Evolutionary conservation across 2,797 vertebrate genomes (phyloP), one percentile per base, ranked within the genome.

Genomic region (Bryconaethiops microstoma): DNA sequence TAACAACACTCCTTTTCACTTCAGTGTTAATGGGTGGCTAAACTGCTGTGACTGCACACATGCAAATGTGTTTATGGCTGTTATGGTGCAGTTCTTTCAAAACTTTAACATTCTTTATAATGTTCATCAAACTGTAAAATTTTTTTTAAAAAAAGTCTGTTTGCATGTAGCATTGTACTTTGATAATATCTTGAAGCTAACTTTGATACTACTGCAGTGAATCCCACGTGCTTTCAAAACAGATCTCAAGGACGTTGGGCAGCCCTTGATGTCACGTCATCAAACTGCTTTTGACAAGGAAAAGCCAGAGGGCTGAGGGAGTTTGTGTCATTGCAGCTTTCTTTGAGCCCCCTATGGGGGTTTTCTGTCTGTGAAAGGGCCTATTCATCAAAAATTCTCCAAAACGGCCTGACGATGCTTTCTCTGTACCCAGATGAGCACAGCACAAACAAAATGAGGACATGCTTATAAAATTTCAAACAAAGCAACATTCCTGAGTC

Each of bases 241-340:
- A 77, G 57, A 69, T 48, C 63, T 60, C 74, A 68, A 75, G 69
- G 80, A 81, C 77, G 48, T 25, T 40, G 25, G 17, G 23, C 21
- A 57, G 42, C 29, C 45, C 57, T 82, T 74, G 23, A 48, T 77
- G 76, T 81, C 29, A 74, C 72, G 16, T 80, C 76, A 72, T 78
- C 59, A 50, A 74, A 81, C 57, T 12, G 50, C 76, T 72, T 76
- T 62, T 63, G 78, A 70, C 77, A 76, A 17, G 50, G 55, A 68
- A 40, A 76, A 72, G 81, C 81, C 75, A 17, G 29, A 63, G 78
- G 79, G 76, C 64, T 79, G 62, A 54, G 64, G 72, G 63, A 59
- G 25, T 68, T 63, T 35, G n/a, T 23, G 74, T 35, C 70, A 60
- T 79, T 29, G 6, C 69, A 77, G 65, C 79, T 73, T 64, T 80